These are phyloP conservation scores for Allolobophora icterica DNA, from an alignment of 2,888 invertebrate species.

Conservation along the genomic window DNA sequence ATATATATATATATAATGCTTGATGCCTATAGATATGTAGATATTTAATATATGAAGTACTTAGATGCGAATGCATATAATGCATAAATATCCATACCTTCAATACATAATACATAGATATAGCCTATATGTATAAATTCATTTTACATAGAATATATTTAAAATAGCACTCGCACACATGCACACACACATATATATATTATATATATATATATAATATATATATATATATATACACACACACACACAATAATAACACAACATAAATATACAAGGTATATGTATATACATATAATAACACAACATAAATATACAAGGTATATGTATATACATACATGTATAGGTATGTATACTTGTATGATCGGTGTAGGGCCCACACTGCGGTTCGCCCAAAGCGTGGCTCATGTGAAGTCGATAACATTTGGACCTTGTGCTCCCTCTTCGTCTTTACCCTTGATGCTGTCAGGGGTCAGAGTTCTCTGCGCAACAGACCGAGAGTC, in stretches of 20 bases:
- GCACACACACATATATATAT: neutral
- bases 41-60: neutral
- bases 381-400: neutral
- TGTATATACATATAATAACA: too few species aligned
- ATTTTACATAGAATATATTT: neutral
- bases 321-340: slow-evolving; percentile 9
- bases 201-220: neutral
- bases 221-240: neutral
- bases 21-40: too few species aligned
- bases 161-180: neutral
- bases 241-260: too few species aligned
- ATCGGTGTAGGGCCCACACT: neutral
- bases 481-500: neutral
- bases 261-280: too few species aligned
- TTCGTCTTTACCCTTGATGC: neutral
- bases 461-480: neutral
- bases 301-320: too few species aligned
- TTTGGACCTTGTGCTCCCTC: neutral
- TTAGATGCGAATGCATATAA: neutral
- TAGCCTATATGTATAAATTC: neutral
- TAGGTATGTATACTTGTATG: neutral
- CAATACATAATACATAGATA: neutral
- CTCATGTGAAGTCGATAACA: neutral
- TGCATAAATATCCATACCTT: neutral
- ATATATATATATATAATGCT: neutral